Percentiles rank a stretch among this genome's conserved stretches.
These are phyloP conservation scores for Chunga burmeisteri DNA, from an alignment of 2,113 vertebrate species.

Conservation along the genomic window DNA sequence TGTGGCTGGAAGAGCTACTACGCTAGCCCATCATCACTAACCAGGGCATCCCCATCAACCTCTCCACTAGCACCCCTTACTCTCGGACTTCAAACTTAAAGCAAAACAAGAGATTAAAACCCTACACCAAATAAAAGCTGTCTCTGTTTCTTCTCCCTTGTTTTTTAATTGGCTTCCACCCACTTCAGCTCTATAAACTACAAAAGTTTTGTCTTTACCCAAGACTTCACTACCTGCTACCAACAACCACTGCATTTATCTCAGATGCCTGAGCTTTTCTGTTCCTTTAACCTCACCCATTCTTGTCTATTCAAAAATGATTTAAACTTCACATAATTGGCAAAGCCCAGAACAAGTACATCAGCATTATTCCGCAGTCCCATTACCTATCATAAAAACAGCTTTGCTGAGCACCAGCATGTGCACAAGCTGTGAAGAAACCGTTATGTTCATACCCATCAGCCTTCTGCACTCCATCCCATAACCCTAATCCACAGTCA, in stretches of 20 bases:
- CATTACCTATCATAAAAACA: neutral
- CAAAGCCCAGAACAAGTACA: neutral
- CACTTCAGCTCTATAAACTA: neutral
- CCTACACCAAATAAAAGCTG: neutral
- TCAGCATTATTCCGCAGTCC: neutral
- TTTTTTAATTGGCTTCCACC: neutral
- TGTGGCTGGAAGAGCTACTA: accelerated
- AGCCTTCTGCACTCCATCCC: neutral
- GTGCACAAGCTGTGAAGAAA: neutral
- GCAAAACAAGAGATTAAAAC: neutral
- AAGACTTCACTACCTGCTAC: neutral
- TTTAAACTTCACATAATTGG: neutral
- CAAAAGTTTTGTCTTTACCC: neutral
- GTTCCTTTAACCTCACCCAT: neutral
- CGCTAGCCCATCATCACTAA: neutral
- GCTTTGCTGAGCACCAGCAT: neutral
- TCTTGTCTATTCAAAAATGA: neutral
- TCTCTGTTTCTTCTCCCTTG: neutral
- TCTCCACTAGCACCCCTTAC: neutral
- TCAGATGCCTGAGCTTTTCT: neutral
- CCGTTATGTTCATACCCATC: neutral
- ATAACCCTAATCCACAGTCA: neutral
- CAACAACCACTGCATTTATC: neutral
- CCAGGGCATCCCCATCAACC: neutral
- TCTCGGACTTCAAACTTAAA: neutral